Evolutionary conservation across 2,113 vertebrate species (phyloP), one percentile per base, ranked within the genome.

Genomic region (Aegotheles bennettii): DNA sequence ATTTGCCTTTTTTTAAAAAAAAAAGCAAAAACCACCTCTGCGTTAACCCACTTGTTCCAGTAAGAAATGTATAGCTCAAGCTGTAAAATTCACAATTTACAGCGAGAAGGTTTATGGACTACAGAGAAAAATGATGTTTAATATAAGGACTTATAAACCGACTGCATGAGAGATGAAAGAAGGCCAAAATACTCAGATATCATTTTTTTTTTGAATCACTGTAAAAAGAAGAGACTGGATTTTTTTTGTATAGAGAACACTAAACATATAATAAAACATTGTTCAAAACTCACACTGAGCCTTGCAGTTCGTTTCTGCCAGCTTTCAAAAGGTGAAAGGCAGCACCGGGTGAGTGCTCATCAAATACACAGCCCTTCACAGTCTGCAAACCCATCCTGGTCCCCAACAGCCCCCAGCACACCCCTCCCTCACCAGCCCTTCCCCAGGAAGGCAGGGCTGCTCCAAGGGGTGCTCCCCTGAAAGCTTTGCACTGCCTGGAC

Each of bases 241-340:
- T 97, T 98, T n/a, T 98, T 98, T 98, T 98, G 97, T 98, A 98
- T 98, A 97, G 97, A 97, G 94, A 98, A 98, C 98, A 98, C 97
- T 98, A 98, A 98, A 97, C 97, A 61, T 97, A 97, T 97, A 98
- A 98, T 98, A 98, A 98, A 97, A 96, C 92, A 74, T 97, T 96
- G 96, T 96, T 97, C 97, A 97, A 94, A 98, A 97, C 25, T 84
- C 91, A 51, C 1, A 23, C 84, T 9, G 20, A 60, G 93, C 63
- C 80, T n/a, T 8, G 19, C 15, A 7, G 15, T 45, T 89, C 16
- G 1, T 57, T 90, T 65, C 81, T 3, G 0, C 21, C 6, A 0
- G n/a, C 68, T 67, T 35, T 17, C 40, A 7, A 24, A 17, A 17
- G 47, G 76, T 5, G 21, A 47, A 38, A 78, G 48, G n/a, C n/a